These are phyloP conservation scores for Sebastes trivittatus DNA, from an alignment of 2,797 vertebrate species.

Conservation along the genomic window DNA sequence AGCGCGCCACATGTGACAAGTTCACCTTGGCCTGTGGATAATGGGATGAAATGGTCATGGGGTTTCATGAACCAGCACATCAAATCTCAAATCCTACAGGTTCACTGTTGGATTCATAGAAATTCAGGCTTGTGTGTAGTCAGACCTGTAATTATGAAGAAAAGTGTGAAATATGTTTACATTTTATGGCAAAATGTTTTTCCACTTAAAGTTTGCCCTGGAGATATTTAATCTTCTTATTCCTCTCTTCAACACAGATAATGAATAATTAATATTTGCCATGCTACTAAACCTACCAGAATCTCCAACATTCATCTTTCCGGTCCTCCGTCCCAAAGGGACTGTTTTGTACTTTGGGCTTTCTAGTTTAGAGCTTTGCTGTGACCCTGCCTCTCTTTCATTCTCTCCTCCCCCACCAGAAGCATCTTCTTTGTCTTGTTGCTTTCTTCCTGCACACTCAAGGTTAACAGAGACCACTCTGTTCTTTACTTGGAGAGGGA, in stretches of 20 bases:
- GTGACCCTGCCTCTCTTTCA: conserved; percentile 61
- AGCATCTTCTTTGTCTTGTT: conserved; percentile 58
- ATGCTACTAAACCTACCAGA: conserved; percentile 39
- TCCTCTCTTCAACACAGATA: conserved; percentile 45
- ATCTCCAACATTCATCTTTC: conserved; percentile 55
- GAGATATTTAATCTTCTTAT: conserved; percentile 63
- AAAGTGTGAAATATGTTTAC: not conserved
- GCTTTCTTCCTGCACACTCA: conserved; percentile 48
- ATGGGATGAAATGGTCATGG: conserved; percentile 69
- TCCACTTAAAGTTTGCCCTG: conserved; percentile 28
- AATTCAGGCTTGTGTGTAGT: not conserved
- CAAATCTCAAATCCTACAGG: conserved; percentile 36
- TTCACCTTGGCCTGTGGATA: conserved; percentile 66
- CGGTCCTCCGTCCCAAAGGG: conserved; percentile 38
- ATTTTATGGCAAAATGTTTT: conserved; percentile 25
- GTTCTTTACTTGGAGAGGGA: conserved; percentile 29
- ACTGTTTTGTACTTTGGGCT: conserved; percentile 55
- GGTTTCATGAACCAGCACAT: conserved; percentile 37
- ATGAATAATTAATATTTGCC: conserved; percentile 66
- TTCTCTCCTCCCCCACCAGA: conserved; percentile 25
- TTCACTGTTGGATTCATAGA: not conserved
- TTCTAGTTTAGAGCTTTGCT: conserved; percentile 61
- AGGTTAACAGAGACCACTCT: conserved; percentile 57
- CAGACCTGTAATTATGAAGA: not conserved
- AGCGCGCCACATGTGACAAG: conserved; percentile 55